These are phyloP conservation scores for Metallyticus violacea DNA, from an alignment of 2,888 invertebrate species.

Conservation along the genomic window DNA sequence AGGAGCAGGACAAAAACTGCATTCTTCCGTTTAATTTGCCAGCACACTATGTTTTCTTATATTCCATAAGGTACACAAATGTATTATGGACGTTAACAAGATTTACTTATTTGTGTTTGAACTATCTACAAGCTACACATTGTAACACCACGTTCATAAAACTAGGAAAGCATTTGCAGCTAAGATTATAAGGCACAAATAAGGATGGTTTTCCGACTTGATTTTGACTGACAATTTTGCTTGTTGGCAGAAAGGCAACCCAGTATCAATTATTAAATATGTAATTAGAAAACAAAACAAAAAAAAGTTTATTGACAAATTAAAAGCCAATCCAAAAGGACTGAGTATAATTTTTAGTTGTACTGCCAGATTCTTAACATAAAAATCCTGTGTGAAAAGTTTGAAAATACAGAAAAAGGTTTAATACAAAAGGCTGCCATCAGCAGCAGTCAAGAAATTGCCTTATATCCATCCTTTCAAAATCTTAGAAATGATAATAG, in stretches of 20 bases:
- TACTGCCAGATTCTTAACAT: background rate
- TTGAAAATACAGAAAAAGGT: background rate
- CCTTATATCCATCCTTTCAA: slow-evolving; percentile 11
- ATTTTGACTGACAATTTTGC: slow-evolving; percentile 26
- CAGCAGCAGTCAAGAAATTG: background rate
- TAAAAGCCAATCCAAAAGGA: background rate
- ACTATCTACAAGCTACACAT: slow-evolving; percentile 33
- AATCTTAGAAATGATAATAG: slow-evolving; percentile 22
- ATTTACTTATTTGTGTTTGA: slow-evolving; percentile 26
- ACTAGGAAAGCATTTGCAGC: slow-evolving; percentile 36
- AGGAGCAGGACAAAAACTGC: slow-evolving; percentile 18
- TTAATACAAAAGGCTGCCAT: background rate
- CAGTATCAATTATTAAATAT: slow-evolving; percentile 22
- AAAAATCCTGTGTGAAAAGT: background rate
- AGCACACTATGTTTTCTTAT: slow-evolving; percentile 14
- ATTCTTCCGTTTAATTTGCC: slow-evolving; percentile 18
- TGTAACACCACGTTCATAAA: slow-evolving; percentile 34
- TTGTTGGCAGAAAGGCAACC: slow-evolving; percentile 30
- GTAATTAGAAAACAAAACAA: background rate
- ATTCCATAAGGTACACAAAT: slow-evolving; percentile 28
- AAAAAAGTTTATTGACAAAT: background rate
- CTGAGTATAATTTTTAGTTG: background rate
- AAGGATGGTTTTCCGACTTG: slow-evolving; percentile 35
- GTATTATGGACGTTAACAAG: slow-evolving; percentile 31
- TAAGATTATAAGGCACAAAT: slow-evolving; percentile 37